These are phyloP conservation scores for Myripristis jacobus DNA, from an alignment of 2,797 vertebrate species.

Conservation along the genomic window DNA sequence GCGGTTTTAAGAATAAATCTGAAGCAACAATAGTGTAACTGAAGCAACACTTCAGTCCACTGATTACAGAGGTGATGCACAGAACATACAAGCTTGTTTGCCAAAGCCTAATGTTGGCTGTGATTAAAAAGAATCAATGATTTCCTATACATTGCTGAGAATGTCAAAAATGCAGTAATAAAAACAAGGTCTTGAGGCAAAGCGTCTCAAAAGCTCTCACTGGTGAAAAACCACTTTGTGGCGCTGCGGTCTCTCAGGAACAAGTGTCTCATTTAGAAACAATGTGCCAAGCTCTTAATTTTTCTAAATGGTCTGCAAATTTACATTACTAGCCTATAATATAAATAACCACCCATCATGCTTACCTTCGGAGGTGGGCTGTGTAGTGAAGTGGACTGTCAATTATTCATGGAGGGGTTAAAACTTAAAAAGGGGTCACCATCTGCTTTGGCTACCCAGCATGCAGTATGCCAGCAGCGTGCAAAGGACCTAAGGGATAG, in stretches of 20 bases:
- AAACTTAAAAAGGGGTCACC: conserved; percentile 64
- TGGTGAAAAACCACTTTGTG: conserved; percentile 2
- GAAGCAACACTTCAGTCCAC: background rate
- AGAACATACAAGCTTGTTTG: too few species aligned
- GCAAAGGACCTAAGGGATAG: conserved; percentile 49
- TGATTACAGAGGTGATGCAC: background rate
- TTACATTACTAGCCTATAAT: background rate
- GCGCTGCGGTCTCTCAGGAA: background rate
- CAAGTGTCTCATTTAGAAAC: conserved; percentile 9
- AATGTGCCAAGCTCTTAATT: background rate
- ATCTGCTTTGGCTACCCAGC: conserved; percentile 66
- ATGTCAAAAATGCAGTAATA: background rate
- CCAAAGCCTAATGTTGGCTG: too few species aligned
- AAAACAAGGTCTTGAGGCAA: background rate
- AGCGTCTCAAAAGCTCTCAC: background rate
- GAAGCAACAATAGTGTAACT: background rate
- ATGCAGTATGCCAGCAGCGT: conserved; percentile 43
- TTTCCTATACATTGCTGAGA: background rate
- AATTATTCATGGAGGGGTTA: conserved; percentile 51
- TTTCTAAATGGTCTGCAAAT: background rate
- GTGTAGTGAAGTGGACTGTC: conserved; percentile 8
- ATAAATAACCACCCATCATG: background rate
- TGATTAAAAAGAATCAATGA: background rate
- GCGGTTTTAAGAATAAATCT: conserved; percentile 23
- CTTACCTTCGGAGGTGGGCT: background rate